Evolutionary conservation across 2,888 invertebrate genomes (phyloP).

Genomic region (Dicranocentrus wangi): DNA sequence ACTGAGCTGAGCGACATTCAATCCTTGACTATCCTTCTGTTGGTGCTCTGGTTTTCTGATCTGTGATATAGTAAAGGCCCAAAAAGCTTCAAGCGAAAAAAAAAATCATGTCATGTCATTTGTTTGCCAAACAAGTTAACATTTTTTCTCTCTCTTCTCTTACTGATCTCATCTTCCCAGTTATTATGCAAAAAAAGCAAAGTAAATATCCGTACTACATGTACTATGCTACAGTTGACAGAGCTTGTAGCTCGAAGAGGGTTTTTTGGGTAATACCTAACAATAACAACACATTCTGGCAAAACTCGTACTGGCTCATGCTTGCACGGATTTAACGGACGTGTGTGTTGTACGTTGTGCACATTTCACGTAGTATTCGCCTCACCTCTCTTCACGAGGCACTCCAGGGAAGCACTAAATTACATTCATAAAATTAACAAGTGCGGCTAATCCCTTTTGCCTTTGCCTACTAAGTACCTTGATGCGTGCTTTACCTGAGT

Average conservation of each 20-base stretch:
- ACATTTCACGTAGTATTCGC: neutral
- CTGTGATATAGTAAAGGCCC: neutral
- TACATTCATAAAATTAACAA: constrained; percentile 50
- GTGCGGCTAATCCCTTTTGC: constrained; percentile 21
- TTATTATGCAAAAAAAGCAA: constrained; percentile 41
- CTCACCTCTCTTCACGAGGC: constrained; percentile 14
- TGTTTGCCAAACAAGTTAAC: constrained; percentile 35
- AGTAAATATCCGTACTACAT: neutral
- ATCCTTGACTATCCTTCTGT: constrained; percentile 8
- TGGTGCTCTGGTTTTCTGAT: constrained; percentile 31
- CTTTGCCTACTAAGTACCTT: neutral
- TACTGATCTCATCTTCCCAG: neutral
- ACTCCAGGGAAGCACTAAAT: constrained; percentile 60
- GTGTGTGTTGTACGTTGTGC: neutral
- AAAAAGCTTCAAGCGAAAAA: constrained; percentile 12
- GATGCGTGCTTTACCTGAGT: too few species aligned
- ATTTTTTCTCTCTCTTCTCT: constrained; percentile 5
- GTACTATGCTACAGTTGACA: constrained; percentile 35
- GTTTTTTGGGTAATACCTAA: too few species aligned
- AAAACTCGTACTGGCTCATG: neutral
- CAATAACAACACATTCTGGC: neutral
- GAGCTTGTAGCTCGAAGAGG: constrained; percentile 20
- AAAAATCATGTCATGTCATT: constrained; percentile 40
- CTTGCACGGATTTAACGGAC: too few species aligned
- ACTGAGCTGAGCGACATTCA: constrained; percentile 30